phyloP scores from a whole-genome alignment of 2,888 invertebrate species.

The Pheosia gnoma region DNA sequence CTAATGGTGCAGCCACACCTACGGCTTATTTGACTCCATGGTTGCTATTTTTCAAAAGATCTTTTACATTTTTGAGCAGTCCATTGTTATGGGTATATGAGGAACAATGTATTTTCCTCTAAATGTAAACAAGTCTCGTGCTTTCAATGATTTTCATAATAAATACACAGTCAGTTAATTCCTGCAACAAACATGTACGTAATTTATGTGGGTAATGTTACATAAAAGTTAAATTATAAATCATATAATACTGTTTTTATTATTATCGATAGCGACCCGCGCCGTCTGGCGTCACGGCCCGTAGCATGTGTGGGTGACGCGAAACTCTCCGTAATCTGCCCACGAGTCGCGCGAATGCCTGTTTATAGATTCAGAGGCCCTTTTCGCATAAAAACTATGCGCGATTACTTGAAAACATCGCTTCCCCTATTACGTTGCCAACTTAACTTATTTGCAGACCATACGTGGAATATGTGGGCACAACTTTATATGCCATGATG shows the following conservation, averaged over 20 bases:
- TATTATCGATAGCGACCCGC: conserved; percentile 46
- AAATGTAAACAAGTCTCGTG: too few relatives aligned
- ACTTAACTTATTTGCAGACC: conserved; percentile 19
- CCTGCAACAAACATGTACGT: neutral
- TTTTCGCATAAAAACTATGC: conserved; percentile 50
- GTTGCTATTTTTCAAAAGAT: too few relatives aligned
- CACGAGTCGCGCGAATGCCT: conserved; percentile 47
- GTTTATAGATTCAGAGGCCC: conserved; percentile 59
- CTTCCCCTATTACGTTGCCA: conserved; percentile 26
- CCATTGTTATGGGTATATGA: too few relatives aligned
- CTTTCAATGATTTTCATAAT: too few relatives aligned
- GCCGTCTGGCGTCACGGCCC: conserved; percentile 58
- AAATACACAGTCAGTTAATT: neutral
- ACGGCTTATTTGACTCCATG: too few relatives aligned
- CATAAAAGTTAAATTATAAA: conserved; percentile 46
- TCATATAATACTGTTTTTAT: conserved; percentile 52
- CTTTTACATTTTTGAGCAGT: too few relatives aligned
- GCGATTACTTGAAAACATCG: conserved; percentile 46
- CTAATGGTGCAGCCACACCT: too few relatives aligned
- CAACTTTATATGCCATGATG: neutral
- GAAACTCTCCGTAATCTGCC: conserved; percentile 47
- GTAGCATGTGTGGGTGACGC: conserved; percentile 47
- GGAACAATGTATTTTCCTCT: too few relatives aligned
- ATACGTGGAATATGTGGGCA: conserved; percentile 14
- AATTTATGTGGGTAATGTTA: conserved; percentile 8